Percentiles rank a stretch among this genome's conserved stretches.
Conservation (phyloP, 1,140 invertebrate species). For the Rhagoletis pomonella region DNA sequence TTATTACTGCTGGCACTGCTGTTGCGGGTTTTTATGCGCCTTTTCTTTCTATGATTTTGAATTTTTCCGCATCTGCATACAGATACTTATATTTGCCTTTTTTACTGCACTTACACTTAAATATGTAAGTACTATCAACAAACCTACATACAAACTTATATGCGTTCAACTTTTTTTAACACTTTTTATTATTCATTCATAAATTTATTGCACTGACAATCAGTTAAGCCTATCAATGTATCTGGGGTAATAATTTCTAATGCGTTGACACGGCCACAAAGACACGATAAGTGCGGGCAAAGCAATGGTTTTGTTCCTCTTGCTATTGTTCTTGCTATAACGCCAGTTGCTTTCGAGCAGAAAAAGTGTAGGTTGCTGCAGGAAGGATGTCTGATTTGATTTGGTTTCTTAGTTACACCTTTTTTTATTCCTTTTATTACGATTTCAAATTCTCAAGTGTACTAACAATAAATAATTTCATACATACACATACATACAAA, state of each 20-base stretch:
- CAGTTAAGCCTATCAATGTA: slow-evolving; percentile 49
- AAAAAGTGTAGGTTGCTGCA: slow-evolving; percentile 39
- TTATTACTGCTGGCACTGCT: slow-evolving; percentile 18
- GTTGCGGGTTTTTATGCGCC: neutral
- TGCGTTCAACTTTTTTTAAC: slow-evolving; percentile 3
- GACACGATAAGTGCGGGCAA: slow-evolving; percentile 5
- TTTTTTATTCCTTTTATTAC: slow-evolving; percentile 16
- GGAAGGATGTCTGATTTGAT: slow-evolving; percentile 43
- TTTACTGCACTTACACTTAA: neutral
- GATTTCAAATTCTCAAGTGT: neutral
- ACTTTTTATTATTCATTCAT: slow-evolving; percentile 53
- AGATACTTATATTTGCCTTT: neutral
- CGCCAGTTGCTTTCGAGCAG: neutral
- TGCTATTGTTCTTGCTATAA: neutral
- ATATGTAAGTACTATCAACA: neutral
- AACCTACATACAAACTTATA: neutral
- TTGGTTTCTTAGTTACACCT: slow-evolving; percentile 7
- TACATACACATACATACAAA: no score
- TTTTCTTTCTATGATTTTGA: neutral
- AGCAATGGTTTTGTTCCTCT: neutral
- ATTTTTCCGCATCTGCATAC: no score
- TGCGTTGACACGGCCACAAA: slow-evolving; percentile 42
- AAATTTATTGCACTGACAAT: slow-evolving; percentile 49
- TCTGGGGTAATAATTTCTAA: slow-evolving; percentile 52
- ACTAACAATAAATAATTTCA: no score